Percentiles rank a stretch among this genome's conserved stretches.
Conservation (phyloP, 64 coral and sea anemone genomes). For the Cladopsammia gracilis region DNA sequence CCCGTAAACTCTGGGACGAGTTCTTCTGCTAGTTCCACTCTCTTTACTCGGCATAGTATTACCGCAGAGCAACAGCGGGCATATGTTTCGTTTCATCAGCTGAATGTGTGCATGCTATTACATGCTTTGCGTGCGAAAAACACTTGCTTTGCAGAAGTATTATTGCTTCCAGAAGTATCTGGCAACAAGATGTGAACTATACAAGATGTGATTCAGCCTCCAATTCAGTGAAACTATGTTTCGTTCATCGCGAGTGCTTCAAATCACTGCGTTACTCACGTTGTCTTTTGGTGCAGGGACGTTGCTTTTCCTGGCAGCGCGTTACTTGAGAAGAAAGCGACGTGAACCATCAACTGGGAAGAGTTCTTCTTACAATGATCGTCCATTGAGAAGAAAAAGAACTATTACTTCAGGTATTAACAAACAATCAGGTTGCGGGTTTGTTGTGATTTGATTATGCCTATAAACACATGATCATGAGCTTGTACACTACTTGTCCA, state of each 20-base stretch:
- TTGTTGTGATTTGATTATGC: neutral
- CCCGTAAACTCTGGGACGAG: no score
- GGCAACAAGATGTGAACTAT: neutral
- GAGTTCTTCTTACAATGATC: constrained; percentile 80
- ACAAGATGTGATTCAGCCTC: neutral
- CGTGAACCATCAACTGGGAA: constrained; percentile 81
- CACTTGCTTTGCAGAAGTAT: neutral
- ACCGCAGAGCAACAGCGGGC: neutral
- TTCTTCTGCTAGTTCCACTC: constrained; percentile 21
- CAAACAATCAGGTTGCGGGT: neutral
- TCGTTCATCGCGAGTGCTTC: constrained; percentile 34
- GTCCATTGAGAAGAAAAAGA: constrained; percentile 54
- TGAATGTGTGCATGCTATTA: neutral
- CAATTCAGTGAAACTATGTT: neutral
- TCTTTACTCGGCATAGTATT: neutral
- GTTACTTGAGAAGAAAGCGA: constrained; percentile 87
- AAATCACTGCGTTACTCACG: constrained; percentile 27
- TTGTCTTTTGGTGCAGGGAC: constrained; percentile 79
- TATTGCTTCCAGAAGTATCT: neutral
- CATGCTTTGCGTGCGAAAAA: neutral
- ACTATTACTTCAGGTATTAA: constrained; percentile 16
- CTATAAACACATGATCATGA: no score
- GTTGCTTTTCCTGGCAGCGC: constrained; percentile 73
- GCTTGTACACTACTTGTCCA: no score
- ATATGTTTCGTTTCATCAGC: constrained; percentile 16